Conservation (phyloP, 2,797 vertebrate species). For the Amazona ochrocephala region DNA sequence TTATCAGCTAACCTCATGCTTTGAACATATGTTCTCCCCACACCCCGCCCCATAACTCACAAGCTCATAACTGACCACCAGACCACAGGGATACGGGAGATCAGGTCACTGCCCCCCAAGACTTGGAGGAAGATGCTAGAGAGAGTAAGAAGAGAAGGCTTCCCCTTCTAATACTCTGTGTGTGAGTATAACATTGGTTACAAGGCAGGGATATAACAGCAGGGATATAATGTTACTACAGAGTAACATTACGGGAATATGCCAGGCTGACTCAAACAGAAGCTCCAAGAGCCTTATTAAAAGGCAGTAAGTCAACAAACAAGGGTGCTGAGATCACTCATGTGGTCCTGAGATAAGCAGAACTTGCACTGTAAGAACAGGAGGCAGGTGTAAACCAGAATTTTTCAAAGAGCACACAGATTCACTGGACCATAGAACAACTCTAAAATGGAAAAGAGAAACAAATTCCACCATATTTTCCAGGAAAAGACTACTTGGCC, state of each 20-base stretch:
- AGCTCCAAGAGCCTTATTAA: neutral
- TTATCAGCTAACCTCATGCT: neutral
- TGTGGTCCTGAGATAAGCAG: neutral
- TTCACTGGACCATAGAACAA: neutral
- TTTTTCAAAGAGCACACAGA: neutral
- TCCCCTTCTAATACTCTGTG: neutral
- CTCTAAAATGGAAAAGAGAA: neutral
- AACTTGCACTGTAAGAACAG: neutral
- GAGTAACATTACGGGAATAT: neutral
- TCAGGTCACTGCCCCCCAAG: neutral
- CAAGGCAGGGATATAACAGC: neutral
- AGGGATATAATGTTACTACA: neutral
- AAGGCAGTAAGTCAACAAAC: neutral
- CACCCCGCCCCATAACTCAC: neutral
- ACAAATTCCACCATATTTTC: neutral
- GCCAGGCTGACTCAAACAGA: neutral
- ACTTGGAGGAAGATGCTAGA: neutral
- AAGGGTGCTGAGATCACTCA: neutral
- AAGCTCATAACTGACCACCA: neutral
- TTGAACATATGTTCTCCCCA: neutral
- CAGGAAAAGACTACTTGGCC: neutral
- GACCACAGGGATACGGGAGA: neutral
- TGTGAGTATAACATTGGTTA: neutral
- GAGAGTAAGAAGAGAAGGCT: neutral
- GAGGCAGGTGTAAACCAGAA: neutral